Conservation (phyloP, 1,140 invertebrate genomes). For the Brachionus koreanus region DNA sequence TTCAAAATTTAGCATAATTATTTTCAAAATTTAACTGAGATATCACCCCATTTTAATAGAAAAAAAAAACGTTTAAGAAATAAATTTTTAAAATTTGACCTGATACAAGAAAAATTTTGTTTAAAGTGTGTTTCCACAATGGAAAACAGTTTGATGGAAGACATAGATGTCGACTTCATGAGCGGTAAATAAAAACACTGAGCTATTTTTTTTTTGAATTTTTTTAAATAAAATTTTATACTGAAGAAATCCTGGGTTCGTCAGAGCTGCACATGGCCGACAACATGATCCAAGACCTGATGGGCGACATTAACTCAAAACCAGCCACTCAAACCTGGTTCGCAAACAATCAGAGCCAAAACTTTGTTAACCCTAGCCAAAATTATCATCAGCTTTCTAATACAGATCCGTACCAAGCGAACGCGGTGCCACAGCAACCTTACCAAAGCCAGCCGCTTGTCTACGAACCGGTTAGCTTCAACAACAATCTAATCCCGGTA, state of each 20-base stretch:
- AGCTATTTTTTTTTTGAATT: background rate
- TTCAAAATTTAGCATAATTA: constrained; percentile 39
- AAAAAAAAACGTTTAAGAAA: background rate
- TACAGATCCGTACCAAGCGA: background rate
- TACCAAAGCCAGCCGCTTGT: background rate
- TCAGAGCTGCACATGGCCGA: constrained; percentile 28
- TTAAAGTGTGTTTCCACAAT: background rate
- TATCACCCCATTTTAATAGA: constrained; percentile 13
- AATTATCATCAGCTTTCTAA: background rate
- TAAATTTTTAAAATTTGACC: background rate
- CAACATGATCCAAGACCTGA: constrained; percentile 39
- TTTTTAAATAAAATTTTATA: background rate
- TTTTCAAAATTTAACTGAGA: background rate
- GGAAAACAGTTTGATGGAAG: constrained; percentile 10
- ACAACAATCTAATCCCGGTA: background rate
- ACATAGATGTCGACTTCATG: constrained; percentile 37
- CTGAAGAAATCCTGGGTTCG: constrained; percentile 15
- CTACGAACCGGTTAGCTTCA: background rate
- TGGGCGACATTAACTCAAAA: background rate
- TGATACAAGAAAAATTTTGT: background rate
- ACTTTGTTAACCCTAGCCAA: background rate
- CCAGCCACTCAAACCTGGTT: background rate
- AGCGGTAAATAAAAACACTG: constrained; percentile 2
- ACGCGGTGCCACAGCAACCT: background rate
- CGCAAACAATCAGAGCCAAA: background rate